Percentiles rank a stretch among this genome's conserved stretches.
Conservation (phyloP, 2,888 invertebrate species). For the Exephanes ischioxanthus region DNA sequence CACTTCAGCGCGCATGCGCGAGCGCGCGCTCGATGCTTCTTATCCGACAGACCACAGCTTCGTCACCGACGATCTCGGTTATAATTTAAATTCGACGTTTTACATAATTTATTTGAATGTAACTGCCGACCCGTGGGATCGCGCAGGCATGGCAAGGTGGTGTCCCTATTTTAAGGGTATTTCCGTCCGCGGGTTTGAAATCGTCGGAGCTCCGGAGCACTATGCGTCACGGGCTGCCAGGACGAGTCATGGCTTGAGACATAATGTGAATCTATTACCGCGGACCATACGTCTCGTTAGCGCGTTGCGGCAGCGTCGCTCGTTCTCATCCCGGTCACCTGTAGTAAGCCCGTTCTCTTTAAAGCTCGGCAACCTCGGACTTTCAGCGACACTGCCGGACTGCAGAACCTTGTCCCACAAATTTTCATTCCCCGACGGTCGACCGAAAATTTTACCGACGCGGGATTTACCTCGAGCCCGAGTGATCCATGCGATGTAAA, state of each 20-base stretch:
- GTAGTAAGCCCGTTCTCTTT: conserved; percentile 41
- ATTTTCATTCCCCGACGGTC: conserved; percentile 60
- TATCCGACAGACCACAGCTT: conserved; percentile 50
- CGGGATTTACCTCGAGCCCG: conserved; percentile 12
- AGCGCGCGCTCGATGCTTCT: not conserved
- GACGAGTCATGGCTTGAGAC: conserved; percentile 71
- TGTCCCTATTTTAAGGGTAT: not conserved
- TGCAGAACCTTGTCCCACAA: conserved; percentile 53
- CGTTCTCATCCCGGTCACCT: conserved; percentile 29
- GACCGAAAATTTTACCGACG: conserved; percentile 29
- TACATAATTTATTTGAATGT: not conserved
- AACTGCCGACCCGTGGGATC: not conserved
- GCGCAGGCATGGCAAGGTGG: not conserved
- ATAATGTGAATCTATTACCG: conserved; percentile 81
- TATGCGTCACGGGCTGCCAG: conserved; percentile 78
- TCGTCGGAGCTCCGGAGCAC: conserved; percentile 64
- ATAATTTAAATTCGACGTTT: not conserved
- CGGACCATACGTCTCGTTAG: conserved; percentile 78
- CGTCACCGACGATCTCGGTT: conserved; percentile 15
- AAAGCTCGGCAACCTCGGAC: conserved; percentile 57
- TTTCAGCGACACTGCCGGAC: conserved; percentile 34
- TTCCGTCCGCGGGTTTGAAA: conserved; percentile 18
- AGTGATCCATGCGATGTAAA: not conserved
- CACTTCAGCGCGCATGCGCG: conserved; percentile 35
- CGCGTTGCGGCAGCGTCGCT: conserved; percentile 56